phyloP scores from a whole-genome alignment of 2,888 invertebrate genomes.

The Macaria liturata region DNA sequence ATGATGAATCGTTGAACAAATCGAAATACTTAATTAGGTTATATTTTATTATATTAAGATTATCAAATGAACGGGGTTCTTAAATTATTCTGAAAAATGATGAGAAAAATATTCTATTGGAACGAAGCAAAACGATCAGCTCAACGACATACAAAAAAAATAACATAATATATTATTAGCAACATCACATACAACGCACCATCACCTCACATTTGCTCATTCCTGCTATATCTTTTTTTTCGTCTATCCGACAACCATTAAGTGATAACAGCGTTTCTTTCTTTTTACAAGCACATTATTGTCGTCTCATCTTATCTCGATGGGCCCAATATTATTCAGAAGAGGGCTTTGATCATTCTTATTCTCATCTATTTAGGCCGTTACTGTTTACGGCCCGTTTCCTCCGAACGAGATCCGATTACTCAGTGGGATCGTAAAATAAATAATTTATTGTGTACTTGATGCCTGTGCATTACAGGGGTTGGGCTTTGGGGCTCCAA shows the following conservation, averaged over 20 bases:
- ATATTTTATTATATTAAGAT: too few relatives aligned
- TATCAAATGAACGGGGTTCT: too few relatives aligned
- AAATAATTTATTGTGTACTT: slow-evolving; percentile 64
- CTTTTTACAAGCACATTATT: slow-evolving; percentile 22
- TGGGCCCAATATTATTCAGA: slow-evolving; percentile 26
- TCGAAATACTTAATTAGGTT: too few relatives aligned
- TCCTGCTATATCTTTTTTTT: slow-evolving; percentile 1
- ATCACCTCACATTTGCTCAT: background rate
- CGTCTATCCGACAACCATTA: slow-evolving; percentile 5
- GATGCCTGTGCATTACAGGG: slow-evolving; percentile 9
- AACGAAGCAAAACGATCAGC: too few relatives aligned
- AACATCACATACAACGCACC: background rate
- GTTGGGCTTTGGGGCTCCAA: background rate
- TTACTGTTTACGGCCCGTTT: slow-evolving; percentile 61
- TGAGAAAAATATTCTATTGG: too few relatives aligned
- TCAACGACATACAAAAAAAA: too few relatives aligned
- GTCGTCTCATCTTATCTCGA: slow-evolving; percentile 24
- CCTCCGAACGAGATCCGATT: slow-evolving; percentile 59
- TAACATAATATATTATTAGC: too few relatives aligned
- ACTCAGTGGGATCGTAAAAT: slow-evolving; percentile 72
- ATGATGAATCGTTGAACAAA: too few relatives aligned
- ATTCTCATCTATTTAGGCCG: slow-evolving; percentile 54
- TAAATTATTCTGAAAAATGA: too few relatives aligned
- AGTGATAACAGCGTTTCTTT: slow-evolving; percentile 19
- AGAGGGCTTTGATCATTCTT: slow-evolving; percentile 48